Conservation (phyloP, 2,113 vertebrate genomes). For the Microcebus tavaratra region DNA sequence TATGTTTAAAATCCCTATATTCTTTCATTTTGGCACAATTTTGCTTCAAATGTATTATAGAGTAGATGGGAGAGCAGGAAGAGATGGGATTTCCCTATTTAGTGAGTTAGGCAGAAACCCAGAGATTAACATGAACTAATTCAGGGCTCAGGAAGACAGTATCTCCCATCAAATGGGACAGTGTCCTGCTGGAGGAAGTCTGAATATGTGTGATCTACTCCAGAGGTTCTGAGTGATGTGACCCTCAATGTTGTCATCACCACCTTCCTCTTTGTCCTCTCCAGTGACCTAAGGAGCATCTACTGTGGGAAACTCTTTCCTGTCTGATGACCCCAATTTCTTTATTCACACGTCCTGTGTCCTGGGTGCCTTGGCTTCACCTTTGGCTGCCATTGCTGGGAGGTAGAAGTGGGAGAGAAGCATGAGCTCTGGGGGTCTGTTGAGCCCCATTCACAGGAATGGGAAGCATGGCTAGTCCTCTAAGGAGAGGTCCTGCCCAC, state of each 20-base stretch:
- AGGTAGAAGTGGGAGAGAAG: not conserved
- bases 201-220: not conserved
- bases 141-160: not conserved
- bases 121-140: not conserved
- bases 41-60: not conserved
- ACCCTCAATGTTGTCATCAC: not conserved
- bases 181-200: not conserved
- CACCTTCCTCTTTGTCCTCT: not conserved
- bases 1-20: not conserved
- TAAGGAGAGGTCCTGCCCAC: not conserved
- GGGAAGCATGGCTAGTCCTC: not conserved
- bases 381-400: not conserved
- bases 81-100: not conserved
- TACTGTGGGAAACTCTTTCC: not conserved
- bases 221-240: not conserved
- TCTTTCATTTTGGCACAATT: not conserved
- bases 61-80: not conserved
- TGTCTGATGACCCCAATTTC: not conserved
- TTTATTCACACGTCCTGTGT: not conserved
- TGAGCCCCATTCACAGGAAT: not conserved
- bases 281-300: not conserved
- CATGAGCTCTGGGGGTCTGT: not conserved
- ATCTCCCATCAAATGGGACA: not conserved
- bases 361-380: not conserved
- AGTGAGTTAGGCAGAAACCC: not conserved